Evolutionary conservation across 2,888 invertebrate species (phyloP).

Genomic region (Hyposoter dolosus): DNA sequence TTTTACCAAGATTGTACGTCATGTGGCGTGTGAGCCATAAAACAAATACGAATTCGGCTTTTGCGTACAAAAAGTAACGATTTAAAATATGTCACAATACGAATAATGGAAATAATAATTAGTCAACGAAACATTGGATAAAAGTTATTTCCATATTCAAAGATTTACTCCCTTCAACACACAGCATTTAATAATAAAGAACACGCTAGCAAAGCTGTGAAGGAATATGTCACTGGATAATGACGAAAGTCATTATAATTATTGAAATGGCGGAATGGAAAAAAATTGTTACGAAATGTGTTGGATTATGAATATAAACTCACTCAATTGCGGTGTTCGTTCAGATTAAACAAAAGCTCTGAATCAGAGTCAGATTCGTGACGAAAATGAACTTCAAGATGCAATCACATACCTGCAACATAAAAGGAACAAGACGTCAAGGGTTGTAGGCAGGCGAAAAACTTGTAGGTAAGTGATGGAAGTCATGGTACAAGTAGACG

Average conservation of each 20-base stretch:
- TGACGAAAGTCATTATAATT: not conserved
- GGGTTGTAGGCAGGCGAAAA: conserved; percentile 14
- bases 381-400: conserved; percentile 71
- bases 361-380: conserved; percentile 34
- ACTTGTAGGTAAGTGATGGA: not conserved
- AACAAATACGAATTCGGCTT: not conserved
- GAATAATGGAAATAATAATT: not conserved
- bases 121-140: not conserved
- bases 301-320: conserved; percentile 47
- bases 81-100: not conserved
- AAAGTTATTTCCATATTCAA: not conserved
- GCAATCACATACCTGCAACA: conserved; percentile 76
- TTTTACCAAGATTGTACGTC: not conserved
- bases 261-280: too few relatives aligned
- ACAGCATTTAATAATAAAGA: not conserved
- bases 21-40: not conserved
- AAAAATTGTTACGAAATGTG: not conserved
- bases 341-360: not conserved
- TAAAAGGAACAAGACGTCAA: conserved; percentile 43
- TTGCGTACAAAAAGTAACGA: not conserved
- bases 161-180: not conserved
- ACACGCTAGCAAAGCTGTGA: not conserved
- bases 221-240: not conserved
- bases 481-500: conserved; percentile 23
- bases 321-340: conserved; percentile 55